Conservation (phyloP, 2,797 vertebrate genomes). For the Periophthalmus magnuspinnatus region DNA sequence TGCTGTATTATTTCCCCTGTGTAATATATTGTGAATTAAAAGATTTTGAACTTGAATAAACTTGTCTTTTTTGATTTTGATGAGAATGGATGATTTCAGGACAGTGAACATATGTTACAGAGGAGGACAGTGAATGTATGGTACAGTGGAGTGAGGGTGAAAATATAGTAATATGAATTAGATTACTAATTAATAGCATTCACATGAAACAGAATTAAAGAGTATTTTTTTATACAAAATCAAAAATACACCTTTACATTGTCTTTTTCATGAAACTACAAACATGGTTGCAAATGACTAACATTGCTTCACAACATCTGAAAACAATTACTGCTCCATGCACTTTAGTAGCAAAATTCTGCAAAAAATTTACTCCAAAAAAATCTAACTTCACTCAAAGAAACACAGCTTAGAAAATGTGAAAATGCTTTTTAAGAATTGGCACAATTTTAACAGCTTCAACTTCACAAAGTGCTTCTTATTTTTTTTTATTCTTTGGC, state of each 20-base stretch:
- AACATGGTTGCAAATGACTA: not conserved
- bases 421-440: not conserved
- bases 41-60: constrained; percentile 59
- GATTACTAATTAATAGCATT: not conserved
- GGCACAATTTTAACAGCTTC: constrained; percentile 7
- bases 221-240: constrained; percentile 22
- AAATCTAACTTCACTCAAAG: constrained; percentile 6
- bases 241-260: constrained; percentile 4
- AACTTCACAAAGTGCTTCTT: constrained; percentile 26
- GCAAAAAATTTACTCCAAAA: not conserved
- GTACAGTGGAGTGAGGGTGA: no score
- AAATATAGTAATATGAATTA: not conserved
- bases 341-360: constrained; percentile 13
- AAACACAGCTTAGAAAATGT: not conserved
- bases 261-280: constrained; percentile 15
- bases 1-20: constrained; percentile 72
- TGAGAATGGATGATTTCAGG: no score
- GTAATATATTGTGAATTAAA: constrained; percentile 82
- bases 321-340: constrained; percentile 13
- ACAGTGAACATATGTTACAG: no score
- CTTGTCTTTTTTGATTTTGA: not conserved
- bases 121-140: no score
- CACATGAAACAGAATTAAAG: not conserved
- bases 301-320: constrained; percentile 5
- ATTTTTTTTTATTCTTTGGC: constrained; percentile 53